Evolutionary conservation across 2,113 vertebrate species (phyloP).

Genomic region (Sylvia atricapilla): DNA sequence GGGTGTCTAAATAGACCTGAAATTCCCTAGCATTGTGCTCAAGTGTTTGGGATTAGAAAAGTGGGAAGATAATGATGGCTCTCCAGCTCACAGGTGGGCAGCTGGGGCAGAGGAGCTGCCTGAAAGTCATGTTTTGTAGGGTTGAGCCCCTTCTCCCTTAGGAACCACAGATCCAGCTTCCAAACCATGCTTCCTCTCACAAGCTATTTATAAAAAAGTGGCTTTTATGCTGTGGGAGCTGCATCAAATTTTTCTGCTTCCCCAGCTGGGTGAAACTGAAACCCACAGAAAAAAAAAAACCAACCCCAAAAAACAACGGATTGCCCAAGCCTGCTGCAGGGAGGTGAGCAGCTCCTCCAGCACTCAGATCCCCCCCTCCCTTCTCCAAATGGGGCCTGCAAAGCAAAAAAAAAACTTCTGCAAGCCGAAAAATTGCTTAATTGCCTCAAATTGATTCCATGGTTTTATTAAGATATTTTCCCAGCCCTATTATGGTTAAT

Average conservation of each 20-base stretch:
- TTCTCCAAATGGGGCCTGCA: neutral
- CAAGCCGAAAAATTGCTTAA: constrained; percentile 50
- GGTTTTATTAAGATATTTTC: constrained; percentile 61
- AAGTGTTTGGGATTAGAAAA: neutral
- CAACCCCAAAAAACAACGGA: neutral
- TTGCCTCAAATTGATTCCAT: constrained; percentile 60
- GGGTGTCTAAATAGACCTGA: neutral
- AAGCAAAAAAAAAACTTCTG: constrained; percentile 36
- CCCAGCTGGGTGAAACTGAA: neutral
- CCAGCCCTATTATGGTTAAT: constrained; percentile 64
- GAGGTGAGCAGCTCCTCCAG: neutral
- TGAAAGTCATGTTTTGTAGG: neutral
- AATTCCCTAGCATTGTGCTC: neutral
- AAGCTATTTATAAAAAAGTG: neutral
- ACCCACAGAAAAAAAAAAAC: neutral
- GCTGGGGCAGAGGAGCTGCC: neutral
- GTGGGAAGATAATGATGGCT: neutral
- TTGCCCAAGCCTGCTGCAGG: neutral
- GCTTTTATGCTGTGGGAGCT: neutral
- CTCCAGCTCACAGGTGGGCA: neutral
- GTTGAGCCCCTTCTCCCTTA: neutral
- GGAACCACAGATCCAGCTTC: neutral
- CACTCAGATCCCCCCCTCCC: neutral
- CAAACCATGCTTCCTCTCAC: neutral
- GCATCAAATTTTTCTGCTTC: neutral